Conservation (phyloP, 2,888 invertebrate genomes). For the Hemithea aestivaria region DNA sequence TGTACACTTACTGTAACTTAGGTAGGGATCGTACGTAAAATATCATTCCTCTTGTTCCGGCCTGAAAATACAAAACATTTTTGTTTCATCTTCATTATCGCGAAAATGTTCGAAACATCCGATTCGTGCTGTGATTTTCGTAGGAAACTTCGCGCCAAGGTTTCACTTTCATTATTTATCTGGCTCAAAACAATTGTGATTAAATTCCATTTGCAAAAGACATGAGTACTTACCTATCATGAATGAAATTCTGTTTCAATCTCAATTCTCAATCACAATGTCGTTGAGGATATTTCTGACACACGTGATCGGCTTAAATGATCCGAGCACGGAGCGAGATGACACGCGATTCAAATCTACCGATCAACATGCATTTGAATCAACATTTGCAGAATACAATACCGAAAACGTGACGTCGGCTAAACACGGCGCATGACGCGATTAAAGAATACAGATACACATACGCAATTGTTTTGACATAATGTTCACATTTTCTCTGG, state of each 20-base stretch:
- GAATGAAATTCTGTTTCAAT: slow-evolving; percentile 12
- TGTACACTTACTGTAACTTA: too few relatives aligned
- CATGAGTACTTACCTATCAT: slow-evolving; percentile 1
- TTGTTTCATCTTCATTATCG: slow-evolving; percentile 37
- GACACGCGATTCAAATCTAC: slow-evolving; percentile 4
- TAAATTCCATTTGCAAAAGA: slow-evolving; percentile 13
- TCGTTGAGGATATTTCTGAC: slow-evolving; percentile 3
- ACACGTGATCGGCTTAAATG: slow-evolving; percentile 6
- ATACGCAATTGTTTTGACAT: slow-evolving; percentile 3
- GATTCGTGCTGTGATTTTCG: slow-evolving; percentile 28
- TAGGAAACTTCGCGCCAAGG: slow-evolving; percentile 21
- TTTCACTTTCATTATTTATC: slow-evolving; percentile 12
- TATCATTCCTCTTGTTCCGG: slow-evolving; percentile 16
- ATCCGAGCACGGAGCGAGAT: slow-evolving; percentile 3
- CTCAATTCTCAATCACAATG: slow-evolving; percentile 7
- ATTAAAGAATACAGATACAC: slow-evolving; percentile 2
- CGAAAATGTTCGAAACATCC: slow-evolving; percentile 23
- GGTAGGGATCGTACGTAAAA: too few relatives aligned
- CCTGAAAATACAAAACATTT: slow-evolving; percentile 28
- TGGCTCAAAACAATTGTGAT: slow-evolving; percentile 9
- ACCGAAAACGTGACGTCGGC: slow-evolving; percentile 5
- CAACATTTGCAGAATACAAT: slow-evolving; percentile 5
- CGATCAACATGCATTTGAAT: slow-evolving; percentile 6
- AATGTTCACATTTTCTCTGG: slow-evolving; percentile 14
- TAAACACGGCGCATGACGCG: neutral